A percentile compares a stretch with the other conserved stretches of the same genome.
phyloP scores from a whole-genome alignment of 2,888 invertebrate species.

The Tinea pellionella region DNA sequence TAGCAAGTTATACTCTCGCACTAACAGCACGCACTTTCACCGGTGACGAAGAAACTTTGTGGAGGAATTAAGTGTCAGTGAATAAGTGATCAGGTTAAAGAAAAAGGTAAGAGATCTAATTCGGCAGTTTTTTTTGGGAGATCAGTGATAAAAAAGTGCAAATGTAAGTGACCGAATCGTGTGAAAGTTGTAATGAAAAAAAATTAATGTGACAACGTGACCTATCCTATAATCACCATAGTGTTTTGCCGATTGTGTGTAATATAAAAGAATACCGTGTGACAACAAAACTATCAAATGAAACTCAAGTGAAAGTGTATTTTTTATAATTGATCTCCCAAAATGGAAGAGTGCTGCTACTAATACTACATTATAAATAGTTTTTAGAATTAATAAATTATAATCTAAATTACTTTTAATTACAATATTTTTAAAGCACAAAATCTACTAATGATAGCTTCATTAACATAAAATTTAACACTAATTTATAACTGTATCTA shows the following conservation, averaged over 20 bases:
- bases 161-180: slow-evolving; percentile 25
- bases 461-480: no score
- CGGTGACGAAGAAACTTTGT: slow-evolving; percentile 43
- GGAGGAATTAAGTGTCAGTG: slow-evolving; percentile 51
- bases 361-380: no score
- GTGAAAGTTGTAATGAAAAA: slow-evolving; percentile 22
- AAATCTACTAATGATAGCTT: no score
- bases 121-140: slow-evolving; percentile 1
- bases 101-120: slow-evolving; percentile 41
- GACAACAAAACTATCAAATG: background rate
- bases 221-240: background rate
- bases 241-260: background rate
- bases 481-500: no score
- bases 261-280: no score
- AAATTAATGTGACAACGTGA: slow-evolving; percentile 11
- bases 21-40: slow-evolving; percentile 63
- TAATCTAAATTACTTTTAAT: no score
- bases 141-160: slow-evolving; percentile 28
- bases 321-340: slow-evolving; percentile 4
- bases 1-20: slow-evolving; percentile 62
- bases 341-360: no score
- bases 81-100: slow-evolving; percentile 28
- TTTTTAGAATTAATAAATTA: no score
- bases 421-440: no score
- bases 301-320: background rate